phyloP scores from a whole-genome alignment of 2,888 invertebrate genomes.

The Agriotes lineatus region DNA sequence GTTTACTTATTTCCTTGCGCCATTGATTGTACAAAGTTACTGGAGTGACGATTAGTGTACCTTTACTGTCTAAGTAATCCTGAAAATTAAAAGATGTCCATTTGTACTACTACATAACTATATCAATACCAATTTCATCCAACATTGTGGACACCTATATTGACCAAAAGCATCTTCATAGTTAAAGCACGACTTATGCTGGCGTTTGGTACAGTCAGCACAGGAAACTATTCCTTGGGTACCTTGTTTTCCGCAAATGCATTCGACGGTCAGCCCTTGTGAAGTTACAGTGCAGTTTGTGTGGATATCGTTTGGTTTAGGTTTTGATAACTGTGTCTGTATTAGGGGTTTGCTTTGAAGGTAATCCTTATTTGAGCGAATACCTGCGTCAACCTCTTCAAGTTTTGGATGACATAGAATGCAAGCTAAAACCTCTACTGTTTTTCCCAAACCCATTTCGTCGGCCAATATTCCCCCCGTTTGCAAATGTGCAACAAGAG shows the following conservation, averaged over 20 bases:
- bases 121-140: constrained; percentile 59
- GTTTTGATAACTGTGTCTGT: constrained; percentile 42
- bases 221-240: constrained; percentile 66
- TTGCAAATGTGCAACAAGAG: constrained; percentile 61
- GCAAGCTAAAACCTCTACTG: constrained; percentile 79
- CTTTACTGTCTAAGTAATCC: constrained; percentile 70
- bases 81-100: constrained; percentile 9
- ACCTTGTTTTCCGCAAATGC: constrained; percentile 64
- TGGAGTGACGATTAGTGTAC: constrained; percentile 82
- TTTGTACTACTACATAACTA: background rate
- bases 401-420: constrained; percentile 65
- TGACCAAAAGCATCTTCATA: constrained; percentile 62
- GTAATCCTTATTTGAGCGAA: background rate
- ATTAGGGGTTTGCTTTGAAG: constrained; percentile 27
- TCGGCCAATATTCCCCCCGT: constrained; percentile 82
- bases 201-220: constrained; percentile 70
- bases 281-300: constrained; percentile 37
- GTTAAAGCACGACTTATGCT: constrained; percentile 76
- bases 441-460: constrained; percentile 88
- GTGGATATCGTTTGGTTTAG: background rate
- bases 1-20: constrained; percentile 77
- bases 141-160: constrained; percentile 79
- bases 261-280: constrained; percentile 56
- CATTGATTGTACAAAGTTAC: constrained; percentile 77
- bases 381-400: background rate